Conservation (phyloP, 2,797 vertebrate genomes). For the Hemitrygon akajei region DNA sequence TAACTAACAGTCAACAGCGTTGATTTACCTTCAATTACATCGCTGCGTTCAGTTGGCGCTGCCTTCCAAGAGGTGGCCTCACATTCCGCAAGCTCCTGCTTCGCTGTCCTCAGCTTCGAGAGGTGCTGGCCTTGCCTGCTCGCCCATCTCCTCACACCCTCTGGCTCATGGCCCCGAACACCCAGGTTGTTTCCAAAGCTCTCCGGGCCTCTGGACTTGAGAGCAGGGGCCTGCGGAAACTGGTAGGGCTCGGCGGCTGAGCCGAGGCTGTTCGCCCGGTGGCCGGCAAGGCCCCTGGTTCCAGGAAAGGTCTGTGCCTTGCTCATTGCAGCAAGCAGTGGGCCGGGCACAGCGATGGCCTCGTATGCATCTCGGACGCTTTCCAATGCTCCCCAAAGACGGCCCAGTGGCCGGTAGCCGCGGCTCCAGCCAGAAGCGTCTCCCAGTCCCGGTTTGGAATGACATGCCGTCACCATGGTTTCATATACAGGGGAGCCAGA, state of each 20-base stretch:
- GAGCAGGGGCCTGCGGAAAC: not conserved
- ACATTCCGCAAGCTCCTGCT: not conserved
- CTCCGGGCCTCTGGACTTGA: not conserved
- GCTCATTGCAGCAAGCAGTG: not conserved
- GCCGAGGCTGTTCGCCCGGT: not conserved
- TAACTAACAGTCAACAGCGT: not conserved
- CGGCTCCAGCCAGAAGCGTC: too few species aligned
- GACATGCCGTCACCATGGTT: not conserved
- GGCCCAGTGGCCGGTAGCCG: not conserved
- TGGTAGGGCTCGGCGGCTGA: not conserved
- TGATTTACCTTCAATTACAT: constrained; percentile 1
- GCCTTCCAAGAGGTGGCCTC: not conserved
- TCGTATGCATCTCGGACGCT: not conserved
- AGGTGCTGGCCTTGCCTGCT: not conserved
- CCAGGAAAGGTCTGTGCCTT: not conserved
- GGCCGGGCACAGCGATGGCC: not conserved
- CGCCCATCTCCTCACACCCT: not conserved
- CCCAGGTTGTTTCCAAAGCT: not conserved
- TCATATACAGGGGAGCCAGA: not conserved
- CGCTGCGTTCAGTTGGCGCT: not conserved
- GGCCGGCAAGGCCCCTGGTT: not conserved
- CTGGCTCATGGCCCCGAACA: too few species aligned
- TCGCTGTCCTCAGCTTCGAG: not conserved
- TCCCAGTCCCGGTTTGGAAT: not conserved
- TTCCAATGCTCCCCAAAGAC: not conserved